Percentiles rank a stretch among this genome's conserved stretches.
Evolutionary conservation across 2,888 invertebrate species (phyloP).

Genomic region (Agrotis ipsilon): DNA sequence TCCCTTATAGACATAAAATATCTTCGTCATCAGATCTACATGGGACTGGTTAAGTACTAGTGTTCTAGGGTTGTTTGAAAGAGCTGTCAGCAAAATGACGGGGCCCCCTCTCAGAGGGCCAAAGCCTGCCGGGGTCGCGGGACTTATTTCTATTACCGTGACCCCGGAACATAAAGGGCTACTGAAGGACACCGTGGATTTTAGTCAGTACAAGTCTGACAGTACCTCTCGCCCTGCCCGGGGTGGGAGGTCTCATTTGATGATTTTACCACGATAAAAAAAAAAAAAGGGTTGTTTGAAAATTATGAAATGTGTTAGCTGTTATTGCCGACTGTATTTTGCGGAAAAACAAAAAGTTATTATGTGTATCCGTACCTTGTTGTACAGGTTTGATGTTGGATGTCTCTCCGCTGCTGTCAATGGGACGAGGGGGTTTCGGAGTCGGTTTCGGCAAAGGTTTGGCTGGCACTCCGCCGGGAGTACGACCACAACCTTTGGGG

Average conservation of each 20-base stretch:
- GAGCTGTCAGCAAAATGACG: too few relatives aligned
- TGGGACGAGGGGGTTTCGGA: constrained; percentile 74
- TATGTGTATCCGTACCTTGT: constrained; percentile 50
- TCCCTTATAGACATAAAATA: neutral
- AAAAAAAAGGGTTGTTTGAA: neutral
- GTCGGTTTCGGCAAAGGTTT: constrained; percentile 79
- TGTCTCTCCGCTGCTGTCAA: constrained; percentile 84
- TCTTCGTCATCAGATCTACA: neutral
- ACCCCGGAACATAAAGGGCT: too few relatives aligned
- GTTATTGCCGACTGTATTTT: constrained; percentile 1
- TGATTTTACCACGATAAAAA: too few relatives aligned
- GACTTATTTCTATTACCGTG: too few relatives aligned
- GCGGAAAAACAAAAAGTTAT: neutral
- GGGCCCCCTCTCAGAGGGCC: too few relatives aligned
- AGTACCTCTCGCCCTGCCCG: too few relatives aligned
- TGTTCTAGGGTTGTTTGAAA: neutral
- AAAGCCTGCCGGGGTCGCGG: too few relatives aligned
- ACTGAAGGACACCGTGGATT: too few relatives aligned
- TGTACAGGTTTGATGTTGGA: constrained; percentile 82
- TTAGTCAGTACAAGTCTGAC: too few relatives aligned
- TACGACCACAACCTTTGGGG: constrained; percentile 93
- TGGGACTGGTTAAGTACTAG: too few relatives aligned
- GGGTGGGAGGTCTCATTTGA: too few relatives aligned
- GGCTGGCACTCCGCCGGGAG: constrained; percentile 85
- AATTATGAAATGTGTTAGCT: neutral